Evolutionary conservation across 2,888 invertebrate genomes (phyloP).

Genomic region (Drosophila anceps): DNA sequence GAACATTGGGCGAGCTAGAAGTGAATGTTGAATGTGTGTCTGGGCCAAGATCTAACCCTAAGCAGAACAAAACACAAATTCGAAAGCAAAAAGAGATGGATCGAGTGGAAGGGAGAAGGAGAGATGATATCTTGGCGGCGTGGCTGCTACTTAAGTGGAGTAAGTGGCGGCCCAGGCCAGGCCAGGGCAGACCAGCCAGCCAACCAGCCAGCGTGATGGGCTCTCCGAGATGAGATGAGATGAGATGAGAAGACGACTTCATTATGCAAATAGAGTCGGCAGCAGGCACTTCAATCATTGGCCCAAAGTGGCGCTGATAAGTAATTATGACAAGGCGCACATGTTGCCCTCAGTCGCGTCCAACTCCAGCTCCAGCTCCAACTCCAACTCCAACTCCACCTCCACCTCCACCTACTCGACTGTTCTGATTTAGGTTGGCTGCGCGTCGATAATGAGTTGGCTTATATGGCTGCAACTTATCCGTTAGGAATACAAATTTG

Average conservation of each 20-base stretch:
- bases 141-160: slow-evolving; percentile 47
- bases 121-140: slow-evolving; percentile 23
- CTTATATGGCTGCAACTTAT: slow-evolving; percentile 1
- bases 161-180: slow-evolving; percentile 56
- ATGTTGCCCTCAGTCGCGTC: slow-evolving; percentile 19
- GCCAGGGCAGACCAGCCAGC: no score
- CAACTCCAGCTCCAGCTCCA: no score
- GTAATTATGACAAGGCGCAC: slow-evolving; percentile 65
- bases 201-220: slow-evolving; percentile 26
- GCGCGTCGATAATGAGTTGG: slow-evolving; percentile 17
- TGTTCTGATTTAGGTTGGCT: slow-evolving; percentile 4
- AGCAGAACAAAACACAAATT: slow-evolving; percentile 25
- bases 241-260: slow-evolving; percentile 56
- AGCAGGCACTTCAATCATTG: slow-evolving; percentile 61
- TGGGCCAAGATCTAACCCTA: slow-evolving; percentile 16
- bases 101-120: neutral
- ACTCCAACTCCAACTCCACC: no score
- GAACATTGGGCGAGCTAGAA: slow-evolving; percentile 12
- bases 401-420: neutral
- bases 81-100: no score
- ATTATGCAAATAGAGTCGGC: slow-evolving; percentile 64
- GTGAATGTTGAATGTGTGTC: slow-evolving; percentile 5
- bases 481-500: slow-evolving; percentile 14
- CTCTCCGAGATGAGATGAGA: neutral
- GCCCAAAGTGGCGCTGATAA: slow-evolving; percentile 60